phyloP scores from a whole-genome alignment of 2,888 invertebrate genomes.

The Agonum fuliginosum region DNA sequence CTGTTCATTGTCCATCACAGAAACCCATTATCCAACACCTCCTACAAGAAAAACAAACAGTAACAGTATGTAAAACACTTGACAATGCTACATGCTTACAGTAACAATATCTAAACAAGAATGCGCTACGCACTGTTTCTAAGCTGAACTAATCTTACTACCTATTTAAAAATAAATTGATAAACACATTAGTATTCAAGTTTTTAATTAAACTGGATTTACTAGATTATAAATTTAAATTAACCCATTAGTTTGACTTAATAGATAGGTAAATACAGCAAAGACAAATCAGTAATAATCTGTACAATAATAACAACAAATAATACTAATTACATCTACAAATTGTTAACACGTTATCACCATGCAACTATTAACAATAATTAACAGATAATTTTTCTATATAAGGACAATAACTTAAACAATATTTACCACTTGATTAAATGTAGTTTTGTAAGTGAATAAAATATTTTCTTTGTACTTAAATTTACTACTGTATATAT shows the following conservation, averaged over 20 bases:
- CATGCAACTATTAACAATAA: not conserved
- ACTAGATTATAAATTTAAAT: not conserved
- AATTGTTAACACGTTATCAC: slow-evolving; percentile 9
- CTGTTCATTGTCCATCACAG: slow-evolving; percentile 95
- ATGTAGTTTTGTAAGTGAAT: slow-evolving; percentile 39
- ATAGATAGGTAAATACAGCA: not conserved
- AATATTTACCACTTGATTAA: slow-evolving; percentile 45
- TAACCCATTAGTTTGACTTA: not conserved
- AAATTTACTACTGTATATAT: slow-evolving; percentile 27
- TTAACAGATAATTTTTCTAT: slow-evolving; percentile 1
- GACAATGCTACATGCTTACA: no score
- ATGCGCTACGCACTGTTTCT: no score
- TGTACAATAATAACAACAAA: not conserved
- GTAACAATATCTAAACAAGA: no score
- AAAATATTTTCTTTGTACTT: slow-evolving; percentile 46
- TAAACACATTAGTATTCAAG: slow-evolving; percentile 3
- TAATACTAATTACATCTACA: slow-evolving; percentile 11
- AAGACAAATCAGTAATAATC: not conserved
- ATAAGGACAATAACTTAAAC: slow-evolving; percentile 18
- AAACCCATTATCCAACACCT: slow-evolving; percentile 68
- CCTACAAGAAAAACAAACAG: slow-evolving; percentile 24
- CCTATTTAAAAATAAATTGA: not conserved
- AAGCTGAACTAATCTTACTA: not conserved
- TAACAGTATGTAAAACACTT: not conserved
- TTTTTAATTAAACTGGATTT: slow-evolving; percentile 1